A percentile compares a stretch with the other conserved stretches of the same genome.
phyloP scores from a whole-genome alignment of 1,140 invertebrate genomes.

The Stratiolaelaps scimitus region DNA sequence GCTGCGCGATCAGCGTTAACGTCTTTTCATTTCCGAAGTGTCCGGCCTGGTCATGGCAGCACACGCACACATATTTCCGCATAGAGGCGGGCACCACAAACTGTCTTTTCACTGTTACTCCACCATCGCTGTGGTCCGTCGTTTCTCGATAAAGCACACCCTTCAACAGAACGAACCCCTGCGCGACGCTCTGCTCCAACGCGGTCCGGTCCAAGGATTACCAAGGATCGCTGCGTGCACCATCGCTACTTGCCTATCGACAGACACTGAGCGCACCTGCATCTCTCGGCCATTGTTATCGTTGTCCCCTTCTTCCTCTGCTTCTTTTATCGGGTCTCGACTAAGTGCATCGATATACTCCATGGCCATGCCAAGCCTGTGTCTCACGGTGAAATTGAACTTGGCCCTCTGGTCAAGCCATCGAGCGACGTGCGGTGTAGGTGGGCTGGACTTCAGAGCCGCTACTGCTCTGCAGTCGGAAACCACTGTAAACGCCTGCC shows the following conservation, averaged over 20 bases:
- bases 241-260: too few species aligned
- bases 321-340: neutral
- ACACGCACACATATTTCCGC: neutral
- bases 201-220: too few species aligned
- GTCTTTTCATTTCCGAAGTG: conserved; percentile 29
- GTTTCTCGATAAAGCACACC: too few species aligned
- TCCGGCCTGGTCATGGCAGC: neutral
- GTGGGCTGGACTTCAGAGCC: conserved; percentile 31
- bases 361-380: conserved; percentile 35
- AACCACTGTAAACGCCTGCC: conserved; percentile 31
- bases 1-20: neutral
- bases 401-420: neutral
- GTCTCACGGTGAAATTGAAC: conserved; percentile 33
- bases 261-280: too few species aligned
- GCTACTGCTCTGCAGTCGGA: conserved; percentile 30
- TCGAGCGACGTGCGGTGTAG: neutral
- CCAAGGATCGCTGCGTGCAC: too few species aligned
- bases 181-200: too few species aligned
- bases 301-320: neutral
- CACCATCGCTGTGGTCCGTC: too few species aligned
- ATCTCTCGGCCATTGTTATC: too few species aligned
- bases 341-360: neutral
- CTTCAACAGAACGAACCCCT: too few species aligned
- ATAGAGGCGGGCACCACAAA: neutral
- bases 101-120: too few species aligned